These are phyloP conservation scores for Penaeus vannamei DNA, from an alignment of 1,140 invertebrate genomes.

Conservation along the genomic window DNA sequence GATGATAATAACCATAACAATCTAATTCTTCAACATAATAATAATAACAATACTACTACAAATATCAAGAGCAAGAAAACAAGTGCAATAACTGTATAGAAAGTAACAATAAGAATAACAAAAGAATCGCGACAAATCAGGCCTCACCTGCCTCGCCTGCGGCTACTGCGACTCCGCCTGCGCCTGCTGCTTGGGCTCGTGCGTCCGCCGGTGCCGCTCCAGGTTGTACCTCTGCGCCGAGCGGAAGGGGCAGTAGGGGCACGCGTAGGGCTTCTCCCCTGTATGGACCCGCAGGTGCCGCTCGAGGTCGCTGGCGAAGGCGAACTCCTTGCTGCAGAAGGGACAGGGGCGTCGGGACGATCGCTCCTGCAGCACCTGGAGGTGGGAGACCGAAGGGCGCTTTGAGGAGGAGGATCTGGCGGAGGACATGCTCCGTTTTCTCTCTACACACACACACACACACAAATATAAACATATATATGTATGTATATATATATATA, in stretches of 20 bases:
- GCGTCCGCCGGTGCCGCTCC: neutral
- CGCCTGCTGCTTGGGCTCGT: neutral
- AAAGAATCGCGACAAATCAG: too few species aligned
- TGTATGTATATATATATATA: too few species aligned
- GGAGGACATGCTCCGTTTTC: too few species aligned
- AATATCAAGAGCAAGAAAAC: too few species aligned
- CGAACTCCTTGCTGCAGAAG: constrained; percentile 31
- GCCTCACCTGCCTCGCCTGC: neutral
- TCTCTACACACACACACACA: too few species aligned
- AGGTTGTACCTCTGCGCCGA: constrained; percentile 24
- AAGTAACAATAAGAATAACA: too few species aligned
- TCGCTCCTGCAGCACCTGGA: neutral
- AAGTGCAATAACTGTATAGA: too few species aligned
- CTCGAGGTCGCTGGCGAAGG: constrained; percentile 24
- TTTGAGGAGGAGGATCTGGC: too few species aligned
- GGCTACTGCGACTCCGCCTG: neutral
- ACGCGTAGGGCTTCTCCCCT: constrained; percentile 29
- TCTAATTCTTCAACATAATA: neutral
- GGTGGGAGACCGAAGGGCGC: neutral
- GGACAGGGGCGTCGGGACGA: neutral
- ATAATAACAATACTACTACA: neutral
- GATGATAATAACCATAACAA: too few species aligned
- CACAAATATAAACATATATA: too few species aligned
- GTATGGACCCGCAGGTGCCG: constrained; percentile 18
- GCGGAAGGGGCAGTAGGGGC: neutral